phyloP scores from a whole-genome alignment of 2,113 vertebrate genomes.

The Nothoprocta perdicaria region DNA sequence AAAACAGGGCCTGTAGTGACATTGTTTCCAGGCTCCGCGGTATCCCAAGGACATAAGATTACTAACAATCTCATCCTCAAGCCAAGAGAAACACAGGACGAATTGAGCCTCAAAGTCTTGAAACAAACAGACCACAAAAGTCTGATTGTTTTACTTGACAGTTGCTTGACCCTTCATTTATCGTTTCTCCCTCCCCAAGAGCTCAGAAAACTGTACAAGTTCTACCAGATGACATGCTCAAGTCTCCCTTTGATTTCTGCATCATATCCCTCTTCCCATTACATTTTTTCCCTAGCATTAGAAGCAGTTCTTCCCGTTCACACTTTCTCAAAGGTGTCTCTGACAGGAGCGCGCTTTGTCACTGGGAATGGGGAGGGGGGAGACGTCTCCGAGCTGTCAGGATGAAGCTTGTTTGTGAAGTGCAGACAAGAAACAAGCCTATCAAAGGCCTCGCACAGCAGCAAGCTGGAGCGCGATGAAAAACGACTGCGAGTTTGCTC shows the following conservation, averaged over 20 bases:
- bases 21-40: not conserved
- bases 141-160: not conserved
- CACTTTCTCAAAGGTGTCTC: not conserved
- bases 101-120: not conserved
- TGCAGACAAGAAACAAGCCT: not conserved
- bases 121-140: not conserved
- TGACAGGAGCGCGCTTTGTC: not conserved
- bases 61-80: not conserved
- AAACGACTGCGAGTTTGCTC: not conserved
- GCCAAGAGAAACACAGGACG: not conserved
- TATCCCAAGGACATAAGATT: not conserved
- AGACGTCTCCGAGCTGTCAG: accelerated
- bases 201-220: not conserved
- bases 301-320: not conserved
- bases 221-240: not conserved
- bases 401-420: not conserved
- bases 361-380: not conserved
- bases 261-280: not conserved
- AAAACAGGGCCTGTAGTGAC: not conserved
- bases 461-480: not conserved
- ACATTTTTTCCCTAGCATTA: not conserved
- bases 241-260: not conserved
- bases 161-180: not conserved
- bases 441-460: not conserved
- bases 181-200: not conserved